phyloP scores from a whole-genome alignment of 2,797 vertebrate genomes.

The Nasua narica region DNA sequence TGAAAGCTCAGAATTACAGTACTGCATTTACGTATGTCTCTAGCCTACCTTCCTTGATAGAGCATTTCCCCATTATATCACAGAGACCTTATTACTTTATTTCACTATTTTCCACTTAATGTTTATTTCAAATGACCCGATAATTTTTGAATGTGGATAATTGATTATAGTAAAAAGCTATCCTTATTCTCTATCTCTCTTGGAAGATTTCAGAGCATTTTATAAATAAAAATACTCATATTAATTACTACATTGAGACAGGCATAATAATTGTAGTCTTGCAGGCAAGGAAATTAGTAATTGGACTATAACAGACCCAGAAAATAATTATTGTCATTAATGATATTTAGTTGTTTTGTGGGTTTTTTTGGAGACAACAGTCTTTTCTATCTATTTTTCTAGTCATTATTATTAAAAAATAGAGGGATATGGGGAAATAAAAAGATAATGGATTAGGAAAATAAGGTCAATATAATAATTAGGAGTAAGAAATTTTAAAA shows the following conservation, averaged over 20 bases:
- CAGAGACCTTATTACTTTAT: background rate
- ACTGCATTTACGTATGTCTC: background rate
- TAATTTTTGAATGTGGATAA: background rate
- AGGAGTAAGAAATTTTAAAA: background rate
- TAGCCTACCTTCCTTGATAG: background rate
- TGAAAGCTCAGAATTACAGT: conserved; percentile 8
- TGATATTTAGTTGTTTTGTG: background rate
- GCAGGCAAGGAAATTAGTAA: background rate
- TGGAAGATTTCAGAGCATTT: background rate
- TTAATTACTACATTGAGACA: background rate
- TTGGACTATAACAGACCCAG: background rate
- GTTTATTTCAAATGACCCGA: background rate
- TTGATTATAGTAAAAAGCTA: background rate
- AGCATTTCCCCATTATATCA: background rate
- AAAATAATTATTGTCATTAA: background rate
- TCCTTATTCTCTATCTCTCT: background rate
- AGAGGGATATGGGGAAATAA: background rate
- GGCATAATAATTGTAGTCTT: background rate
- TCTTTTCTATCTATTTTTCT: background rate
- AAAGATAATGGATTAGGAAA: background rate
- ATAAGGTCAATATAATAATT: background rate
- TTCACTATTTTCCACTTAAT: background rate
- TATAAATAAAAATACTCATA: background rate
- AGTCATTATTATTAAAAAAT: background rate
- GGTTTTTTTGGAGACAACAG: background rate